Base-by-base conservation (phyloP, 2,113 vertebrate species). In the Amphiprion ocellaris region DNA sequence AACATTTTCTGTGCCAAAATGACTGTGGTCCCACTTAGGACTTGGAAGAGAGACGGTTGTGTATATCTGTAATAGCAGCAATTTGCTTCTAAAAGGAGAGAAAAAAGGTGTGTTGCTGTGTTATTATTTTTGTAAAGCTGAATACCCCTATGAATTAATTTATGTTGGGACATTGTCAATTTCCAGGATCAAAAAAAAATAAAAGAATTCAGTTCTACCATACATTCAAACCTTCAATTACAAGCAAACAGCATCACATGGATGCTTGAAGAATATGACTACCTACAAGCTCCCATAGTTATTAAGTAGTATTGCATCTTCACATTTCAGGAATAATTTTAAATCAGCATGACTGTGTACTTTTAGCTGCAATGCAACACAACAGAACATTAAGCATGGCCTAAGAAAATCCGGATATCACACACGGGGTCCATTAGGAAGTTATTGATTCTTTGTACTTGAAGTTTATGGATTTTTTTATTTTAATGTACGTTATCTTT, bases 1-100 rank as follows among this genome's bases (percentile, higher is more conserved):
- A 69, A 81, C 26, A 47, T 61, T 77, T 87, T 87, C 26, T 53
- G 21, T 80, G 82, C 86, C 83, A 87, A 83, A 74, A 81, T 74
- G 52, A 73, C 53, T 80, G 49, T 28, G 60, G 64, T 80, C 55
- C 64, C 73, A 66, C 61, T 71, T 77, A 76, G 62, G 56, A 76
- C 59, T 77, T 80, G 71, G 69, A 84, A 55, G 65, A 84, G 41
- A 67, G 16, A 69, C 3, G 16, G 11, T 39, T 74, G 15, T 74
- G 15, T 83, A 28, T 74, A 44, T 50, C 56, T 68, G 12, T 65
- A 79, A 86, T 56, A 64, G 68, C 69, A 69, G 63, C 30, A 73
- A 82, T 74, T 74, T 74, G 63, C 26, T 63, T 67, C 65, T 74
- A 62, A 81, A 86, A 64, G 60, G 47, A 65, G 5, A 59, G 28